Evolutionary conservation across 2,113 vertebrate genomes (phyloP).

Genomic region (Triplophysa tibetana): DNA sequence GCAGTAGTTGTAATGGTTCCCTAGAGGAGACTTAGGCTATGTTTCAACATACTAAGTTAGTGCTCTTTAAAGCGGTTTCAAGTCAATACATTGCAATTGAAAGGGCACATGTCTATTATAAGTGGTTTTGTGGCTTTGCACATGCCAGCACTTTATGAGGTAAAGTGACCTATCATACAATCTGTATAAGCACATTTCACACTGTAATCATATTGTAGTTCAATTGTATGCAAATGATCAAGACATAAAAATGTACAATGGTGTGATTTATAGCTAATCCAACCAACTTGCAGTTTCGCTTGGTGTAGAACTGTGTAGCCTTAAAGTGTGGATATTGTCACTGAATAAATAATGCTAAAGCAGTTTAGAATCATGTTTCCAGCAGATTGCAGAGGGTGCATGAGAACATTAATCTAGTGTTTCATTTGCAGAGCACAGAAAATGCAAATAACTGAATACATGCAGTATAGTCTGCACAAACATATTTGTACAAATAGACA

Average conservation of each 20-base stretch:
- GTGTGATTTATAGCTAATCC: neutral
- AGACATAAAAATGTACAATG: neutral
- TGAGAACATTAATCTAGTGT: constrained; percentile 11
- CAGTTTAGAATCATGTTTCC: neutral
- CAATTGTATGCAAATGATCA: neutral
- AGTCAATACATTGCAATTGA: neutral
- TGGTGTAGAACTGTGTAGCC: no score
- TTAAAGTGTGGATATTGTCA: neutral
- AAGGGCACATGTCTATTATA: neutral
- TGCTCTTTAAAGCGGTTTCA: neutral
- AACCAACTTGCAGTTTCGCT: neutral
- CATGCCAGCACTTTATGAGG: neutral
- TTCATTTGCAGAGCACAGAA: neutral
- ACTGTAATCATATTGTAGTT: neutral
- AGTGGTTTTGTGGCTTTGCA: neutral
- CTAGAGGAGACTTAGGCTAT: neutral
- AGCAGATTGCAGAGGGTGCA: neutral
- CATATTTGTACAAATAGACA: neutral
- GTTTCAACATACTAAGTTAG: neutral
- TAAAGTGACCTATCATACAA: neutral
- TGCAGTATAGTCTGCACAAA: neutral
- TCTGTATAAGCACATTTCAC: neutral
- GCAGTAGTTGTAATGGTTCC: neutral
- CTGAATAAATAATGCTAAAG: neutral
- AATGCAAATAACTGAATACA: neutral